These are phyloP conservation scores for Philopotamus ludificatus DNA, from an alignment of 1,140 invertebrate genomes.

Conservation along the genomic window DNA sequence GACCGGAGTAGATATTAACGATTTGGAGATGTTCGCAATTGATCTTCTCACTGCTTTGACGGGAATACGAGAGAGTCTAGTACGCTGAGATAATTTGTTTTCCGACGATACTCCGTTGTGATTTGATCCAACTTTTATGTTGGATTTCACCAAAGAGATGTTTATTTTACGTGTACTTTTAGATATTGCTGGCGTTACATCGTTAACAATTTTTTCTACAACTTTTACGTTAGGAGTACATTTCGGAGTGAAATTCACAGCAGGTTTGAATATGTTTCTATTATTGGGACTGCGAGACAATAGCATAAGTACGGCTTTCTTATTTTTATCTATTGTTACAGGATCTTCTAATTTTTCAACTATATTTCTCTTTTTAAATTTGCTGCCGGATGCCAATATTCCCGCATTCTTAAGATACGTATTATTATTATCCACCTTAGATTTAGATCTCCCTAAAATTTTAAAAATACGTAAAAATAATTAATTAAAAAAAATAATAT, in stretches of 20 bases:
- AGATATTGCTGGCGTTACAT: neutral
- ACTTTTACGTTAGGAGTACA: neutral
- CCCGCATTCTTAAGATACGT: no score
- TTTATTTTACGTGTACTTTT: neutral
- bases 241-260: neutral
- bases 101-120: neutral
- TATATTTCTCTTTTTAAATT: conserved; percentile 29
- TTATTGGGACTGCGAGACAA: conserved; percentile 29
- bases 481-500: no score
- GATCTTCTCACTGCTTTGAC: no score
- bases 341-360: conserved; percentile 37
- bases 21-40: conserved; percentile 2
- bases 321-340: conserved; percentile 37
- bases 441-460: neutral
- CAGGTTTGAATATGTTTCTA: neutral
- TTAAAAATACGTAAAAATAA: no score
- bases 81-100: neutral
- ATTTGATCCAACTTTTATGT: neutral
- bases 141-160: neutral
- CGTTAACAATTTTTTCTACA: neutral
- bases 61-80: no score
- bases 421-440: no score
- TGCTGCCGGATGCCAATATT: conserved; percentile 15
- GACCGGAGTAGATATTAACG: neutral
- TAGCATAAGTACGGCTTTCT: conserved; percentile 33